Conservation (phyloP, 2,113 vertebrate species). For the Albula glossodonta region DNA sequence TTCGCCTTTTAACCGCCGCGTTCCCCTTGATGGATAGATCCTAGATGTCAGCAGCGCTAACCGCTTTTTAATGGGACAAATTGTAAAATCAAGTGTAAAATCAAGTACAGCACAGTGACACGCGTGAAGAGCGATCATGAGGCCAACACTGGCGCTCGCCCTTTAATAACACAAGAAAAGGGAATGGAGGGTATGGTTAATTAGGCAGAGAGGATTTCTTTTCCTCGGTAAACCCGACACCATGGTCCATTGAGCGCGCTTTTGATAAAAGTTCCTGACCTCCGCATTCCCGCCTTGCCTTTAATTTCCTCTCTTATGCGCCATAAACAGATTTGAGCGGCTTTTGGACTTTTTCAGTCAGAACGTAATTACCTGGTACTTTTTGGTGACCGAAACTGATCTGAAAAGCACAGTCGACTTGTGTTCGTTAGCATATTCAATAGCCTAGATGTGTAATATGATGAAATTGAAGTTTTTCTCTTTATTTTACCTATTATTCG, state of each 20-base stretch:
- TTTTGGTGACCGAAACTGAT: not conserved
- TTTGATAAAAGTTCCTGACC: not conserved
- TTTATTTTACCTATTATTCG: not conserved
- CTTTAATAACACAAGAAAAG: not conserved
- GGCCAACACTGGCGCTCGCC: too few species aligned
- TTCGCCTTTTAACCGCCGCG: slow-evolving; percentile 55
- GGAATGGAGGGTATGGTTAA: not conserved
- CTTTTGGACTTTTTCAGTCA: not conserved
- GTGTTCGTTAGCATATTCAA: not conserved
- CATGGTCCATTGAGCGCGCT: not conserved
- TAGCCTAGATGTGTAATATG: not conserved
- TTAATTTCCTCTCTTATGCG: not conserved
- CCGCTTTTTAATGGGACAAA: slow-evolving; percentile 31
- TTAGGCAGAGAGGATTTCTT: not conserved
- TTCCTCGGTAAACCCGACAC: not conserved
- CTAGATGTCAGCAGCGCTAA: slow-evolving; percentile 46
- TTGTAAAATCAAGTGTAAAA: slow-evolving; percentile 34
- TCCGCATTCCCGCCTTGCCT: not conserved
- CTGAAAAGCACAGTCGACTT: not conserved
- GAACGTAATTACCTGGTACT: not conserved
- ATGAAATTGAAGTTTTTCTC: too few species aligned
- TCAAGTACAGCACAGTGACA: not conserved
- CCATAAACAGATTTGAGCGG: not conserved
- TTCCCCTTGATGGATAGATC: slow-evolving; percentile 44
- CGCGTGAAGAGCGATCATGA: not conserved